A percentile compares a stretch with the other conserved stretches of the same genome.
Conservation (phyloP, 2,888 invertebrate genomes). For the Zygothrica quintamaculata region DNA sequence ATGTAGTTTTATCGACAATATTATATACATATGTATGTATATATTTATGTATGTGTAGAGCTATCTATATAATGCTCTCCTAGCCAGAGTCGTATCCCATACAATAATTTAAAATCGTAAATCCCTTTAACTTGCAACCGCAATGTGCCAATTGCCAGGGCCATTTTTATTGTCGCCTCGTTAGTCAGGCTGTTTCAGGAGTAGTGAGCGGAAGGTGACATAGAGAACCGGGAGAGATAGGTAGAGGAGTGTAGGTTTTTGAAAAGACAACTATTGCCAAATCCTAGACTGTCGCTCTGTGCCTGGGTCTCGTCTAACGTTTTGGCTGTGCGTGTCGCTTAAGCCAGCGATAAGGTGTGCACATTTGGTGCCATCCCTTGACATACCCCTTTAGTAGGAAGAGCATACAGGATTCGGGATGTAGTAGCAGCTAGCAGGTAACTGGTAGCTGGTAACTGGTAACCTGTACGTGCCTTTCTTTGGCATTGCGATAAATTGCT, state of each 20-base stretch:
- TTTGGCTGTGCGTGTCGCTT: slow-evolving; percentile 66
- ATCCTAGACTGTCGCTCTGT: slow-evolving; percentile 36
- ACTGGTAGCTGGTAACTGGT: slow-evolving; percentile 6
- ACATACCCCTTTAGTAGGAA: not conserved
- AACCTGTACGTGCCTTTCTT: slow-evolving; percentile 66
- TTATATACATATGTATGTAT: too few species aligned
- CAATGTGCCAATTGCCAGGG: slow-evolving; percentile 76
- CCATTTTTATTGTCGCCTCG: slow-evolving; percentile 76
- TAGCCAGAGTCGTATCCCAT: not conserved
- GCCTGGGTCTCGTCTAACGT: not conserved
- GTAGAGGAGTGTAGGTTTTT: too few species aligned
- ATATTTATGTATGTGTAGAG: too few species aligned
- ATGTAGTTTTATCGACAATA: too few species aligned
- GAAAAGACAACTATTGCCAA: slow-evolving; percentile 64
- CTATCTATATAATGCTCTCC: not conserved
- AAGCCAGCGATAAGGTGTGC: slow-evolving; percentile 78
- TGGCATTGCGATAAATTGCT: slow-evolving; percentile 74
- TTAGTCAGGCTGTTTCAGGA: too few species aligned
- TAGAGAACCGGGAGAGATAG: too few species aligned
- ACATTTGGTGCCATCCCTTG: slow-evolving; percentile 50
- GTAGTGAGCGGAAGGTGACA: slow-evolving; percentile 17
- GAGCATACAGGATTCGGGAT: too few species aligned
- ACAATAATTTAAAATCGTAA: slow-evolving; percentile 66
- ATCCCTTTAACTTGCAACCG: slow-evolving; percentile 71
- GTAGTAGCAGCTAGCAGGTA: too few species aligned